Conservation (phyloP, 1,140 invertebrate species). For the Eciton burchellii region DNA sequence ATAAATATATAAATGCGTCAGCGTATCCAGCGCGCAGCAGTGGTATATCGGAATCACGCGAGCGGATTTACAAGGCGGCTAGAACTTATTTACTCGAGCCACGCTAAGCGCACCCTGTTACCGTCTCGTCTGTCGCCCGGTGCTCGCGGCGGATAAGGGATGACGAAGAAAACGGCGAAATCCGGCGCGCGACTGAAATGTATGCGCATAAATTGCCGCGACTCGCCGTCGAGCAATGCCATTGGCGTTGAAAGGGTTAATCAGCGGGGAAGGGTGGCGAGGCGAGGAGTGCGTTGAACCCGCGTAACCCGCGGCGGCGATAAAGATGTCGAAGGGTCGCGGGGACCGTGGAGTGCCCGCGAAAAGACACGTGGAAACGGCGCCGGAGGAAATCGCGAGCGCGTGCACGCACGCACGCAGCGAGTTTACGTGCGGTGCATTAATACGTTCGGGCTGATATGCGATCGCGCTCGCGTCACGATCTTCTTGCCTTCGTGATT, state of each 20-base stretch:
- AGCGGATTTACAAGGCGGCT: background rate
- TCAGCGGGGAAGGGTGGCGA: constrained; percentile 42
- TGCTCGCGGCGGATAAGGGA: constrained; percentile 36
- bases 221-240: constrained; percentile 41
- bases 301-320: constrained; percentile 19
- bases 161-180: constrained; percentile 54
- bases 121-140: constrained; percentile 1
- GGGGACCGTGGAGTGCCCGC: background rate
- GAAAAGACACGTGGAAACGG: constrained; percentile 27
- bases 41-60: constrained; percentile 13
- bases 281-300: constrained; percentile 35
- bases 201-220: constrained; percentile 58
- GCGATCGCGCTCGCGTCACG: background rate
- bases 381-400: constrained; percentile 19
- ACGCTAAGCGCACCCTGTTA: constrained; percentile 21
- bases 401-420: constrained; percentile 33
- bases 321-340: constrained; percentile 44
- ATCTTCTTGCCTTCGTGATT: background rate
- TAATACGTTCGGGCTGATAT: constrained; percentile 32
- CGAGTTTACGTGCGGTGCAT: constrained; percentile 28
- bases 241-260: constrained; percentile 55
- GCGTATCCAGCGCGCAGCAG: background rate
- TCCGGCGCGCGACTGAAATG: constrained; percentile 48
- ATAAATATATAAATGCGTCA: constrained; percentile 20
- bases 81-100: constrained; percentile 39